A percentile compares a stretch with the other conserved stretches of the same genome.
Conservation (phyloP, 2,113 vertebrate genomes). For the Caretta caretta region DNA sequence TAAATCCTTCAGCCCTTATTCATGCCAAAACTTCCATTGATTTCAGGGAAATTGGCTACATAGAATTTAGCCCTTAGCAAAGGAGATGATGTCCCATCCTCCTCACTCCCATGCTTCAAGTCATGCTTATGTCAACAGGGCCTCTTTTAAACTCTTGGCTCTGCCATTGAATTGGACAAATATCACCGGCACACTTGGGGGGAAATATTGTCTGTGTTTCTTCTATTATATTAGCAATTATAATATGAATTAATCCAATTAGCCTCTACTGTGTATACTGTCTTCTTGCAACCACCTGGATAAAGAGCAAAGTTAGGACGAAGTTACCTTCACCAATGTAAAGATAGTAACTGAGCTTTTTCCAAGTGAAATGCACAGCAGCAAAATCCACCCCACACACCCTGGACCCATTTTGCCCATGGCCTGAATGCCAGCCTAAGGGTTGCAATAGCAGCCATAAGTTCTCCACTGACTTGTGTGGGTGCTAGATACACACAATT, state of each 20-base stretch:
- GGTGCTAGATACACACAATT: fast-evolving
- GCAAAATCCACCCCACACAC: not conserved
- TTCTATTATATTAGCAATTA: too few relatives aligned
- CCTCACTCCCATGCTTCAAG: not conserved
- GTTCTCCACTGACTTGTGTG: not conserved
- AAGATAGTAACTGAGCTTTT: not conserved
- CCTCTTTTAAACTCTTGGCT: not conserved
- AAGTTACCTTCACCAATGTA: too few relatives aligned
- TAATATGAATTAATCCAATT: too few relatives aligned
- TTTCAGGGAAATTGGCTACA: not conserved
- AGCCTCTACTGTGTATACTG: too few relatives aligned
- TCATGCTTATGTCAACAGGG: not conserved
- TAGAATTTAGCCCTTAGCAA: not conserved
- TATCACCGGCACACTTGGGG: not conserved
- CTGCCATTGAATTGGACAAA: not conserved
- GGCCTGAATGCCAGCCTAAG: not conserved
- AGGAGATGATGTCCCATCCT: not conserved
- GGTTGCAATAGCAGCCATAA: not conserved
- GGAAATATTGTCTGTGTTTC: too few relatives aligned
- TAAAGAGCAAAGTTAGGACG: too few relatives aligned
- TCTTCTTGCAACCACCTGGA: too few relatives aligned
- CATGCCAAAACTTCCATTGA: not conserved
- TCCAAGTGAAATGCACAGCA: not conserved
- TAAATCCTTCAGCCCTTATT: not conserved
- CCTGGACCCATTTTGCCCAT: not conserved